phyloP scores from a whole-genome alignment of 2,113 vertebrate species.

The Casuarius casuarius region DNA sequence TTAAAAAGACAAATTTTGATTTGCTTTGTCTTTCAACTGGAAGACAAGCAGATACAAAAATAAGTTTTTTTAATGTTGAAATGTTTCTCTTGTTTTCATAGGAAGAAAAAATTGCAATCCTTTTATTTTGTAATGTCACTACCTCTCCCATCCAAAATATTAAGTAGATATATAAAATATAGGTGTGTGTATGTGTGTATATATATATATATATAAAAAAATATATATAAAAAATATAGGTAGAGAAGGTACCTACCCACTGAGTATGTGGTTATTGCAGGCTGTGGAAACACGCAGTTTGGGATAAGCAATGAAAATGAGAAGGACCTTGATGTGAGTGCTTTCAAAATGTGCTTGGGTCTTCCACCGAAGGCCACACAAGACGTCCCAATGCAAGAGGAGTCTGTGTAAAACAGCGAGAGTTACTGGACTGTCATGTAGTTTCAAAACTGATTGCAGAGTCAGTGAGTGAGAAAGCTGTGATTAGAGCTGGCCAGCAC shows the following conservation, averaged over 20 bases:
- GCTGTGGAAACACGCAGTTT: rapidly evolving
- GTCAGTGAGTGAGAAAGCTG: background rate
- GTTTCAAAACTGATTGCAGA: background rate
- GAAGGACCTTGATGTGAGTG: background rate
- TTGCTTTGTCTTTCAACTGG: background rate
- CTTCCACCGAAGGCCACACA: background rate
- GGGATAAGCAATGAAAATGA: background rate
- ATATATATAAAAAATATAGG: background rate
- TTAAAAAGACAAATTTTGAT: background rate
- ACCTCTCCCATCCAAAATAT: background rate
- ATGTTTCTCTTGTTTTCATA: background rate
- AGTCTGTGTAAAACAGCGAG: rapidly evolving
- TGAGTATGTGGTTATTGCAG: background rate
- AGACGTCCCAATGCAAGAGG: background rate
- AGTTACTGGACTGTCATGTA: rapidly evolving
- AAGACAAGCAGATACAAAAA: background rate
- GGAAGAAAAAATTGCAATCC: background rate
- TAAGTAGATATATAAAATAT: too few species aligned
- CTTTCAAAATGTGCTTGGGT: background rate
- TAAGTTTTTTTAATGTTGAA: background rate
- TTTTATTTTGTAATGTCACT: rapidly evolving
- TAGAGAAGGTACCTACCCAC: background rate
- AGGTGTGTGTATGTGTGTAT: too few species aligned
- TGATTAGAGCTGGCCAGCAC: background rate
- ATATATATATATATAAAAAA: too few species aligned